phyloP scores from a whole-genome alignment of 2,113 vertebrate species.

The Scytalopus superciliaris region DNA sequence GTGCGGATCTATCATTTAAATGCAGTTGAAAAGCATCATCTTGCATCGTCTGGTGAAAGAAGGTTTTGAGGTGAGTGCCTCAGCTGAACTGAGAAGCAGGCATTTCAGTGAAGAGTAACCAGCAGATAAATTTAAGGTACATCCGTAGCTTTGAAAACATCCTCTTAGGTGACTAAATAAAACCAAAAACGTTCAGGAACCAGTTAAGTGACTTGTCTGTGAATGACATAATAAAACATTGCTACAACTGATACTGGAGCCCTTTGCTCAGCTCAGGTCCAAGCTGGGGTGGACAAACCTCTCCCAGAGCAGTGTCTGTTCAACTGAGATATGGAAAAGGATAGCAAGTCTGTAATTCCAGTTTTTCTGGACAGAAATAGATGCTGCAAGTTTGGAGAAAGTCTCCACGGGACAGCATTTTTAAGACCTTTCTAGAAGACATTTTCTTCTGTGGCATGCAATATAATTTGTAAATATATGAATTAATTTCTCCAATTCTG shows the following conservation, averaged over 20 bases:
- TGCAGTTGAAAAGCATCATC: background rate
- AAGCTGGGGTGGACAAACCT: background rate
- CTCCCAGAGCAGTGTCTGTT: background rate
- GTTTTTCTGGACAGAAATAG: background rate
- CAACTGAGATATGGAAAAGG: background rate
- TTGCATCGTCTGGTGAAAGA: background rate
- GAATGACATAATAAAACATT: background rate
- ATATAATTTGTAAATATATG: background rate
- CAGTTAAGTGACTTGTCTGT: background rate
- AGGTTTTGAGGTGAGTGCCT: background rate
- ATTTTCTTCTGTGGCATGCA: background rate
- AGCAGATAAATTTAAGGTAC: background rate
- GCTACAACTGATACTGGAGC: background rate
- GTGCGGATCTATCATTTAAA: background rate
- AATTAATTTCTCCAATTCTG: background rate
- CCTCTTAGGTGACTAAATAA: background rate
- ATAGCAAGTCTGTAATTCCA: background rate
- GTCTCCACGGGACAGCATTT: background rate
- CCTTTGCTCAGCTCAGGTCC: background rate
- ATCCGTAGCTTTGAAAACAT: background rate
- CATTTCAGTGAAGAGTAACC: background rate
- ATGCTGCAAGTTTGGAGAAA: background rate
- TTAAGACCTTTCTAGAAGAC: background rate
- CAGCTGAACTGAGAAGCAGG: background rate
- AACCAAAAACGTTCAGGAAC: background rate